Evolutionary conservation across 2,797 vertebrate genomes (phyloP), one percentile per base, ranked within the genome.

Genomic region (Odontamblyopus lacepedii): DNA sequence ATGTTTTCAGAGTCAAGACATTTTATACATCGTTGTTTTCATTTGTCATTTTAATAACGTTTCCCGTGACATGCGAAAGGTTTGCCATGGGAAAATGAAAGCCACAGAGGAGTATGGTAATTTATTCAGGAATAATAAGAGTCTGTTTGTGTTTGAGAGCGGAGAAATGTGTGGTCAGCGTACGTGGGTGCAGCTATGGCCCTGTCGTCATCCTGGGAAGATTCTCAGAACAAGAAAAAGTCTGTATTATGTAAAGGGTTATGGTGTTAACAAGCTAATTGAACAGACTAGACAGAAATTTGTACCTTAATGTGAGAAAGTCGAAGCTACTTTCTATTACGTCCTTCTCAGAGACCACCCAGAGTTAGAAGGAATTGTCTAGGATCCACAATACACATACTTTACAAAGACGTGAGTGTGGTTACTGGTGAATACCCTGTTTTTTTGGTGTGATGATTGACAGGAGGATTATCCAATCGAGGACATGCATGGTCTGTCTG

Each of bases 161-260:
- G 66, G 70, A 63, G 72, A 63, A 57, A 12, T 30, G 57, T 60
- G 57, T 12, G 27, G 57, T 60, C 27, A 6, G 16, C 12, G 3
- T 16, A 60, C 65, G 69, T 85, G 86, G 87, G 89, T 85, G 88
- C 85, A 41, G 26, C 23, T 27, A 88, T 77, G 83, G 84, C 87
- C 88, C 83, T 87, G 88, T 76, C 89, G 88, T 86, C 85, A 87
- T 80, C 82, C 75, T 91, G 87, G 85, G 86, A 84, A 87, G 87
- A 75, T 83, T 85, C 67, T 72, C 72, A 82, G 83, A 84, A 86
- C 74, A 73, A 85, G 83, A 80, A 89, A 81, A 73, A 75, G 83
- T 63, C 61, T 86, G 84, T 78, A 75, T 87, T 85, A 81, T 85
- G 57, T 30, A 78, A 87, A 18, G 83, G 82, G 82, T 83, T 69